Conservation (phyloP, 2,113 vertebrate genomes). For the Nettapus auritus region DNA sequence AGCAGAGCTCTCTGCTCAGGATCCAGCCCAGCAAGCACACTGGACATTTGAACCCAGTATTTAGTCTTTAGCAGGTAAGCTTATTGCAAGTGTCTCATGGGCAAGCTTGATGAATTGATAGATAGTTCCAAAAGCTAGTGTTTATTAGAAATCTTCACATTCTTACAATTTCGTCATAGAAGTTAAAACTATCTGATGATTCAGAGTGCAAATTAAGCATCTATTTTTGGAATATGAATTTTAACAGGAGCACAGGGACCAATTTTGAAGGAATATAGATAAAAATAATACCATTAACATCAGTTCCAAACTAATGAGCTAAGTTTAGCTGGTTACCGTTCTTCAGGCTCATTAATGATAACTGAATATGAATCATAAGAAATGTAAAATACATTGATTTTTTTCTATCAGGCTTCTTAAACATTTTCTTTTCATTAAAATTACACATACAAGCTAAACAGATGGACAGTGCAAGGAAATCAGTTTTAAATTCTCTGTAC, state of each 20-base stretch:
- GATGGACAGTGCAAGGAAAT: not conserved
- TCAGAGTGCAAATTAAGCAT: not conserved
- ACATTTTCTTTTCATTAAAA: not conserved
- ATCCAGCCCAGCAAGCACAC: not conserved
- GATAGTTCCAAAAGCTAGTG: not conserved
- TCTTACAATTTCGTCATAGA: not conserved
- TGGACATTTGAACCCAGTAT: not conserved
- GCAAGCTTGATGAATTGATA: not conserved
- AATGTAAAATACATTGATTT: not conserved
- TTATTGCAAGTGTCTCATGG: not conserved
- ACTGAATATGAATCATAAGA: not conserved
- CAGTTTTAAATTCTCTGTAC: not conserved
- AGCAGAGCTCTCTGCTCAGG: not conserved
- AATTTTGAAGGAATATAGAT: constrained; percentile 10
- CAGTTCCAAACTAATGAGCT: constrained; percentile 13
- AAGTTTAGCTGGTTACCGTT: not conserved
- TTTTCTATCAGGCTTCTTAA: not conserved
- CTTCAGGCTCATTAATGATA: not conserved
- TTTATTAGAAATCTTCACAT: not conserved
- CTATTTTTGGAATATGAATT: constrained; percentile 8
- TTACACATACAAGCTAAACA: not conserved
- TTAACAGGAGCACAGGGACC: constrained; percentile 14
- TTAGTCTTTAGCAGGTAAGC: accelerated
- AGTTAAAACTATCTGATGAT: not conserved
- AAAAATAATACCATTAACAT: constrained; percentile 19